phyloP scores from a whole-genome alignment of 2,797 vertebrate genomes.

The Heterohyrax brucei region DNA sequence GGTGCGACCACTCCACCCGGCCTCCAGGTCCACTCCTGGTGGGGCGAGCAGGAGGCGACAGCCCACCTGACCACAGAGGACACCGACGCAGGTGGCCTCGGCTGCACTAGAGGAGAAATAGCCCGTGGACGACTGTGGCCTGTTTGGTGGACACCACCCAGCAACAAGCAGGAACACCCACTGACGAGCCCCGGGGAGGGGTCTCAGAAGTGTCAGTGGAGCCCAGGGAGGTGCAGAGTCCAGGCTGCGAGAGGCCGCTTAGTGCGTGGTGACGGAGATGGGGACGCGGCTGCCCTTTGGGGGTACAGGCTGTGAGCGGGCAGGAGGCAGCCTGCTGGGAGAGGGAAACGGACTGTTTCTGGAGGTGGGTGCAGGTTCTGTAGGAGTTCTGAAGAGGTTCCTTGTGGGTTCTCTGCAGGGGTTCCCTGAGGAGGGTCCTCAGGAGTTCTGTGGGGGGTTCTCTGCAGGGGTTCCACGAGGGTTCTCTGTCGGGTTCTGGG shows the following conservation, averaged over 20 bases:
- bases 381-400: too few relatives aligned
- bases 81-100: neutral
- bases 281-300: neutral
- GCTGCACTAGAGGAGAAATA: neutral
- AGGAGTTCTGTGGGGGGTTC: too few relatives aligned
- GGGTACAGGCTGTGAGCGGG: too few relatives aligned
- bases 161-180: neutral
- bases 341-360: accelerated
- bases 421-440: too few relatives aligned
- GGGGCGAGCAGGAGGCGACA: neutral
- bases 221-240: neutral
- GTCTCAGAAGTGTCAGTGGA: accelerated
- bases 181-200: accelerated
- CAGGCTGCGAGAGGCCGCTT: too few relatives aligned
- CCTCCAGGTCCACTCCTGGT: neutral
- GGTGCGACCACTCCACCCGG: accelerated
- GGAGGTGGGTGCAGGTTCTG: accelerated
- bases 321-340: accelerated
- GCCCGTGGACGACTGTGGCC: too few relatives aligned
- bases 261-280: too few relatives aligned
- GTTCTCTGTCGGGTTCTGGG: too few relatives aligned
- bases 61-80: accelerated
- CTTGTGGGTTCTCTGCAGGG: too few relatives aligned
- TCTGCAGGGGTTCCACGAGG: too few relatives aligned
- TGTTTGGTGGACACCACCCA: accelerated